Conservation (phyloP, 2,888 invertebrate species). For the Muscina levida region DNA sequence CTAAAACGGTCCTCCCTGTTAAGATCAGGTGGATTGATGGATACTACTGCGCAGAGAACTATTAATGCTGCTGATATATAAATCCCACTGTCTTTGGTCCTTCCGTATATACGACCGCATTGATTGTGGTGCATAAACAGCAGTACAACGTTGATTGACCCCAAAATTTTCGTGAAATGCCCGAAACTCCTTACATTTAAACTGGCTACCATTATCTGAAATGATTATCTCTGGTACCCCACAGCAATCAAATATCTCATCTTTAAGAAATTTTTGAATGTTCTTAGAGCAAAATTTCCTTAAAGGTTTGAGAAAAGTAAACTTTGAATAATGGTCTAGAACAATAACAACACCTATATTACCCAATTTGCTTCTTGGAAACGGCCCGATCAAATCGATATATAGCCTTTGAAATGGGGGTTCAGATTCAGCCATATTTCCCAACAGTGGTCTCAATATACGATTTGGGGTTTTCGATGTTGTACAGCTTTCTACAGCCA, state of each 20-base stretch:
- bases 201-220: constrained; percentile 50
- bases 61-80: constrained; percentile 49
- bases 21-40: constrained; percentile 26
- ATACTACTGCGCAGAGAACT: constrained; percentile 40
- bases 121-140: constrained; percentile 56
- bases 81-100: constrained; percentile 42
- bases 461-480: constrained; percentile 42
- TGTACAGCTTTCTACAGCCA: constrained; percentile 34
- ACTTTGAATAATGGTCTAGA: constrained; percentile 54
- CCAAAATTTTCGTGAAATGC: constrained; percentile 10
- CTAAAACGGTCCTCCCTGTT: constrained; percentile 5
- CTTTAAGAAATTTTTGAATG: constrained; percentile 43
- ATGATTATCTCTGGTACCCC: constrained; percentile 49
- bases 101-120: constrained; percentile 27
- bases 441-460: constrained; percentile 47
- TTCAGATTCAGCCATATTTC: constrained; percentile 31
- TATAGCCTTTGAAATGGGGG: constrained; percentile 52
- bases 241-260: constrained; percentile 50
- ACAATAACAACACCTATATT: constrained; percentile 51
- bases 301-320: constrained; percentile 44
- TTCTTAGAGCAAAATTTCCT: constrained; percentile 31
- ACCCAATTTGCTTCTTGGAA: constrained; percentile 50
- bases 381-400: constrained; percentile 45
- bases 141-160: constrained; percentile 11
- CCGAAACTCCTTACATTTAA: constrained; percentile 45